Evolutionary conservation across 1,140 invertebrate genomes (phyloP).

Genomic region (Drosophila guanche): DNA sequence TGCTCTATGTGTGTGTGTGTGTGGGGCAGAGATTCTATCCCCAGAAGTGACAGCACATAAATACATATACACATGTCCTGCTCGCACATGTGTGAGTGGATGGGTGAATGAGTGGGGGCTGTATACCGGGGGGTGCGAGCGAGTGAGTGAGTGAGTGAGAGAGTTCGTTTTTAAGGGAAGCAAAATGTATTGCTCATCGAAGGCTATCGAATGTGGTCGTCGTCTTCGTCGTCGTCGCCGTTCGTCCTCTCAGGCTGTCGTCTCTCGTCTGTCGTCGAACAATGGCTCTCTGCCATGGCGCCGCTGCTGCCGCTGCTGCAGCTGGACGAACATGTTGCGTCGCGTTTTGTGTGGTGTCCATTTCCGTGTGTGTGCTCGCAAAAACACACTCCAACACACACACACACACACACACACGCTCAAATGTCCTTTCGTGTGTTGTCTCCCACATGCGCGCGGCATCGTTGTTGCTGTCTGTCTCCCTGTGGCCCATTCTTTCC

Average conservation of each 20-base stretch:
- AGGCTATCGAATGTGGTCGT: constrained; percentile 80
- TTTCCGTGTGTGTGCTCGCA: constrained; percentile 29
- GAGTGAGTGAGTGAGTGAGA: constrained; percentile 10
- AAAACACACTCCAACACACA: neutral
- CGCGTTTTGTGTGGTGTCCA: constrained; percentile 55
- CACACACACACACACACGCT: constrained; percentile 50
- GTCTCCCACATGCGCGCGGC: constrained; percentile 46
- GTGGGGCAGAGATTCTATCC: constrained; percentile 47
- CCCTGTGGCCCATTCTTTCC: too few relatives aligned
- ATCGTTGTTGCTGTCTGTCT: constrained; percentile 29
- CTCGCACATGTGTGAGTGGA: constrained; percentile 39
- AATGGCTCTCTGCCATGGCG: constrained; percentile 44
- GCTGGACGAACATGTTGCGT: constrained; percentile 79
- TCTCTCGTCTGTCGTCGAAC: constrained; percentile 34
- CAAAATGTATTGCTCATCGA: constrained; percentile 81
- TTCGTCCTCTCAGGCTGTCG: constrained; percentile 6
- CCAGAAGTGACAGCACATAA: constrained; percentile 49
- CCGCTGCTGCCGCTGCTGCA: constrained; percentile 8
- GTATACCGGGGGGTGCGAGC: constrained; percentile 3
- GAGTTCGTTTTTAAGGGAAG: constrained; percentile 73
- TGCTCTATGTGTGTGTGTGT: constrained; percentile 12
- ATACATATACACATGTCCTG: constrained; percentile 42
- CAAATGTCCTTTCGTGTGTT: constrained; percentile 42
- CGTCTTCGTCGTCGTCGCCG: constrained; percentile 22
- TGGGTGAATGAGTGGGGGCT: constrained; percentile 7